These are phyloP conservation scores for Macquaria ambigua DNA, from an alignment of 2,113 vertebrate genomes.

Conservation along the genomic window DNA sequence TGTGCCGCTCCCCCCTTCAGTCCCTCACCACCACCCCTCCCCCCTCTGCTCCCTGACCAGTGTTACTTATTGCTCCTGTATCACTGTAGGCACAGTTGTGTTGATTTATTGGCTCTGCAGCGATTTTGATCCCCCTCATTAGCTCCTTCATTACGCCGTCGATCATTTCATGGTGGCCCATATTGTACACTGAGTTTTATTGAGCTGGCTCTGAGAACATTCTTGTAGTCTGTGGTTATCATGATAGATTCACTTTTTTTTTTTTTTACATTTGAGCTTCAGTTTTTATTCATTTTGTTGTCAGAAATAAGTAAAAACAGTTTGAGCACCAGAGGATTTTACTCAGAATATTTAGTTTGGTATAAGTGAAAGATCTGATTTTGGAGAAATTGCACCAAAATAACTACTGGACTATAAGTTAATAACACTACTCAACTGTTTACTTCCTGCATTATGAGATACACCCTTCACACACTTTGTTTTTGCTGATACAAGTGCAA, in stretches of 20 bases:
- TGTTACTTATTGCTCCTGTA: conserved; percentile 77
- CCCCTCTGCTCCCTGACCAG: conserved; percentile 48
- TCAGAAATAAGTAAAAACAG: conserved; percentile 12
- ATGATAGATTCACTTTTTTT: conserved; percentile 42
- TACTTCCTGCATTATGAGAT: not conserved
- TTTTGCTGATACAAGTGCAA: not conserved
- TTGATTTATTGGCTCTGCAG: conserved; percentile 81
- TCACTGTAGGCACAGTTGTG: conserved; percentile 76
- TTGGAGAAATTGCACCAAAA: not conserved
- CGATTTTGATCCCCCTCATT: conserved; percentile 81
- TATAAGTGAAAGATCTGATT: not conserved
- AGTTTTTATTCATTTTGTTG: not conserved
- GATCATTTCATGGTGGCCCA: conserved; percentile 69
- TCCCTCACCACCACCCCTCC: not conserved
- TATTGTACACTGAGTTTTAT: conserved; percentile 66
- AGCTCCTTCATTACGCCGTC: conserved; percentile 80
- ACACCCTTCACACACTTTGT: too few species aligned
- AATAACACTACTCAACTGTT: not conserved
- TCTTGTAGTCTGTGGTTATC: conserved; percentile 50
- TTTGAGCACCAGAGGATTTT: not conserved
- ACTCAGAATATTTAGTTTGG: not conserved
- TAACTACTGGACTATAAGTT: not conserved
- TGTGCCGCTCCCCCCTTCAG: conserved; percentile 4
- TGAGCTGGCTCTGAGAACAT: conserved; percentile 43
- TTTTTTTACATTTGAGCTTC: conserved; percentile 24